phyloP scores from a whole-genome alignment of 1,140 invertebrate species.

The Bilobella aurantiaca region DNA sequence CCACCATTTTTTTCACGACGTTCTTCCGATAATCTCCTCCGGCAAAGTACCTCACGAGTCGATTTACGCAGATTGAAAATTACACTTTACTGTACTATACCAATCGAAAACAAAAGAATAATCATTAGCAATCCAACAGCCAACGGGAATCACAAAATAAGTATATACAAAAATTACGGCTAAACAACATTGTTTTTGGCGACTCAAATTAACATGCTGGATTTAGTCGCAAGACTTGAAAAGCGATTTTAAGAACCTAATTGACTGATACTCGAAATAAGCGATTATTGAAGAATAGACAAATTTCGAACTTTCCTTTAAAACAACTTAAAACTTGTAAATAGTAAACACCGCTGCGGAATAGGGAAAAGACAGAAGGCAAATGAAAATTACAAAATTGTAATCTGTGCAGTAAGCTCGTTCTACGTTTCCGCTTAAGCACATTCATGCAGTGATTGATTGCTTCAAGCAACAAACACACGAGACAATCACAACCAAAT shows the following conservation, averaged over 20 bases:
- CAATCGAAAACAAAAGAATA: neutral
- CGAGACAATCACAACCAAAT: no score
- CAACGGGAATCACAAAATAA: neutral
- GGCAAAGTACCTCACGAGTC: neutral
- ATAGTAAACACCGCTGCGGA: no score
- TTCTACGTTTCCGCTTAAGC: no score
- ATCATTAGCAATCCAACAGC: neutral
- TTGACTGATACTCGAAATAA: neutral
- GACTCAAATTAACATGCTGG: neutral
- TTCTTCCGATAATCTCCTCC: no score
- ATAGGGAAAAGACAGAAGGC: no score
- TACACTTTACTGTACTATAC: neutral
- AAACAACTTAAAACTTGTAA: neutral
- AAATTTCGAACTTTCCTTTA: neutral
- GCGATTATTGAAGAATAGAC: neutral
- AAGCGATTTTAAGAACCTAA: no score
- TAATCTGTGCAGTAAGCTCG: no score
- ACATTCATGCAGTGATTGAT: no score
- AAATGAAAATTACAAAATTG: no score
- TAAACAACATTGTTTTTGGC: neutral
- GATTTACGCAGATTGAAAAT: neutral
- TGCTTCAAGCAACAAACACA: no score
- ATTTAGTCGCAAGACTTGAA: neutral
- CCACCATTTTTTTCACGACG: constrained; percentile 3
- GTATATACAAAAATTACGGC: neutral